Evolutionary conservation across 2,888 invertebrate species (phyloP).

Genomic region (Aspidiotus destructor): DNA sequence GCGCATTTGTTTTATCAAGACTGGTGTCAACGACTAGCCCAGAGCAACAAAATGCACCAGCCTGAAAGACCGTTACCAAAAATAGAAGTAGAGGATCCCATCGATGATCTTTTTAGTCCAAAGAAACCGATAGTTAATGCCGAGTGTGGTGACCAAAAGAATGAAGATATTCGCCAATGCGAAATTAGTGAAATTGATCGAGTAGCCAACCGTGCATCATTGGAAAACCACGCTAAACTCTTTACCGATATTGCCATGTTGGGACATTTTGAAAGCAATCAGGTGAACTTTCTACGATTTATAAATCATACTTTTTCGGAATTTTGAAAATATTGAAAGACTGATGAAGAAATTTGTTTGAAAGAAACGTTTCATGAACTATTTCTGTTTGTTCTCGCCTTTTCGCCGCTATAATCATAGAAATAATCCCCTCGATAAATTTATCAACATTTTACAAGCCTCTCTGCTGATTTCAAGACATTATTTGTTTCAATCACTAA

Average conservation of each 20-base stretch:
- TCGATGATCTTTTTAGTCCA: neutral
- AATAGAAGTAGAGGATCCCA: neutral
- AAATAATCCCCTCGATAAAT: too few species aligned
- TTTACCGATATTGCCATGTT: neutral
- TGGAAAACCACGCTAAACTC: neutral
- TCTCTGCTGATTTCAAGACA: neutral
- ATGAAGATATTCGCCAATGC: neutral
- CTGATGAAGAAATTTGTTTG: too few species aligned
- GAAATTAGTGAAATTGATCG: neutral
- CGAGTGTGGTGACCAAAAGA: neutral
- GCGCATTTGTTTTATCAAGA: neutral
- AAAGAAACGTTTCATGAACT: too few species aligned
- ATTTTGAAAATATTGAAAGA: neutral
- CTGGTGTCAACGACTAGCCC: neutral
- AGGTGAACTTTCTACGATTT: neutral
- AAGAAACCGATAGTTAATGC: neutral
- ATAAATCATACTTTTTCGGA: neutral
- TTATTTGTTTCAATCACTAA: neutral
- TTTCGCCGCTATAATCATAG: too few species aligned
- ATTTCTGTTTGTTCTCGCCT: too few species aligned
- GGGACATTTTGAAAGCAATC: neutral
- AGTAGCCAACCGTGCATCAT: neutral
- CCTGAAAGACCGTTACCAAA: neutral
- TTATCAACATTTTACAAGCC: too few species aligned
- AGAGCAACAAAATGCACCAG: neutral